A percentile compares a stretch with the other conserved stretches of the same genome.
These are phyloP conservation scores for Microchrysa polita DNA, from an alignment of 2,888 invertebrate species.

Conservation along the genomic window DNA sequence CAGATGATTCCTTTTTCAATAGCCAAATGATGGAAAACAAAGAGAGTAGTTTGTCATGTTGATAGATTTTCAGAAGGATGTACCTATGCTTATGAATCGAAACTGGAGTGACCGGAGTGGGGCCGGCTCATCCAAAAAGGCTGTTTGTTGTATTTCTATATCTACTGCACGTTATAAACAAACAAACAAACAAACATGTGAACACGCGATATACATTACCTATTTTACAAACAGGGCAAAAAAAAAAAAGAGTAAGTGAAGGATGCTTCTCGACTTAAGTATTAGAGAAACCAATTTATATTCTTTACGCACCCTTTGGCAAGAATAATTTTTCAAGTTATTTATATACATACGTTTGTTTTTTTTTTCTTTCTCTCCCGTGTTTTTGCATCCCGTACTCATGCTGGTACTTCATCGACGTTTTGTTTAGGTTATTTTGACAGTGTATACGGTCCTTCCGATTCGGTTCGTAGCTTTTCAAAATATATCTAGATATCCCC, in stretches of 20 bases:
- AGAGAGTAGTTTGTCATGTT: neutral
- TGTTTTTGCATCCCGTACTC: neutral
- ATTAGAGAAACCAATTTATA: conserved; percentile 47
- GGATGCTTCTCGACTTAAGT: conserved; percentile 24
- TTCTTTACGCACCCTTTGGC: conserved; percentile 49
- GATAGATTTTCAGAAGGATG: neutral
- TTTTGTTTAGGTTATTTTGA: conserved; percentile 19
- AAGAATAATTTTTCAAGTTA: conserved; percentile 49
- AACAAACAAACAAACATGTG: conserved; percentile 12
- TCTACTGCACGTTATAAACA: too few species aligned
- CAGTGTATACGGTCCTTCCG: conserved; percentile 9
- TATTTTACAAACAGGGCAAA: conserved; percentile 3
- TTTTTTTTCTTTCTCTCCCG: too few species aligned
- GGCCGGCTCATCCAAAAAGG: neutral
- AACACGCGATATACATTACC: conserved; percentile 25
- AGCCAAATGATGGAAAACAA: neutral
- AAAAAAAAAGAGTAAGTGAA: conserved; percentile 4
- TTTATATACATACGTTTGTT: conserved; percentile 46
- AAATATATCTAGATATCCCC: neutral
- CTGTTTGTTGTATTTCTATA: too few species aligned
- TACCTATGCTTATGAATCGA: neutral
- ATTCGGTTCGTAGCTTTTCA: conserved; percentile 9
- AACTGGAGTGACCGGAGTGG: neutral
- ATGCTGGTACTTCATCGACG: neutral
- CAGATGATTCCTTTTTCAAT: too few species aligned